Base-by-base conservation (phyloP, 30 jellyfish, hydroid and myxozoan species). In the Catostylus mosaicus region DNA sequence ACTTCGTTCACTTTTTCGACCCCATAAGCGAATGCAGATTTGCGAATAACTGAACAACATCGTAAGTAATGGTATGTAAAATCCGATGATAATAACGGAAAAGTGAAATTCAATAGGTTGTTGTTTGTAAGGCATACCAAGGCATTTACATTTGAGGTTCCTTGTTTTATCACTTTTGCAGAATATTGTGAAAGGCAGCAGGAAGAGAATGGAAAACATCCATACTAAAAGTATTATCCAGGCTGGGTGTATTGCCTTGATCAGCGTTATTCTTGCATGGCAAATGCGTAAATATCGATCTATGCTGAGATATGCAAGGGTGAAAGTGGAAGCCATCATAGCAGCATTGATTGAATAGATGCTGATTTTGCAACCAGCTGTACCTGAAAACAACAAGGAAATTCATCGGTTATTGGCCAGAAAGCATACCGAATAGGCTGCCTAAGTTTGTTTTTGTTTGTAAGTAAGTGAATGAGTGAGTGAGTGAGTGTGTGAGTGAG, bases 301-400 rank as follows among this genome's bases (percentile, higher is more conserved):
- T 7, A 64, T 27, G 64, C 84, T 67, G 84, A 80, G 34, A 37
- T 52, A 65, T 2, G 91, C 85, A 27, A 80, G 75, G 24, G 91
- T 52, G 19, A 63, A 38, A 18, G 40, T 50, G 19, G 91, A 75
- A 16, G 85, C 22, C 2, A 33, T 6, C 73, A 80, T 64, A 11
- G 16, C 20, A 22, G 61, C 16, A 47, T 80, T 35, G 11, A 67
- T 47, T 3, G 14, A 18, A 23, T 38, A 51, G 38, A 45, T 45
- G 4, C 76, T 35, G 10, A 54, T 16, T 34, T 80, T 80, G 76
- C 91, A 80, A 11, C 91, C 91, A 65, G 38, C 75, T 19, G 70
- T 35, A n/a, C 91, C 91, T 80, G 46, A 22, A 33, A 78, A 30
- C 59, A 19, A n/a, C n/a, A n/a, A n/a, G n/a, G n/a, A n/a, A n/a